phyloP scores from a whole-genome alignment of 2,888 invertebrate genomes.

The Melinaea menophilus region DNA sequence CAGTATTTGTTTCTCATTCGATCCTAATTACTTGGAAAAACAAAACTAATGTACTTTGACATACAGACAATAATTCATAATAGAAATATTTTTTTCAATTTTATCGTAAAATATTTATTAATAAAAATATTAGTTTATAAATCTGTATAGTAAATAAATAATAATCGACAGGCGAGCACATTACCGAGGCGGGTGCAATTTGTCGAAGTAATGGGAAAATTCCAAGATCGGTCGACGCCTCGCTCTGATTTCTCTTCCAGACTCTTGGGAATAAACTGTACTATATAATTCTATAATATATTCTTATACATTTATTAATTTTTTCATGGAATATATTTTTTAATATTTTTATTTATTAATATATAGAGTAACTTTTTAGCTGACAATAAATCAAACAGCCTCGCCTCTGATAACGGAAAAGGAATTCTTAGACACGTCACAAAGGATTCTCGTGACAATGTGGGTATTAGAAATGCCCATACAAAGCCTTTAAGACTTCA shows the following conservation, averaged over 20 bases:
- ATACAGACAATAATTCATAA: neutral
- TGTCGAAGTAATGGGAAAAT: constrained; percentile 73
- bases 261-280: constrained; percentile 3
- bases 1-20: too few relatives aligned
- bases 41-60: too few relatives aligned
- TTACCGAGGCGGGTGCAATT: constrained; percentile 62
- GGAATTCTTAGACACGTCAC: constrained; percentile 41
- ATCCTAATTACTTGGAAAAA: too few relatives aligned
- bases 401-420: constrained; percentile 22
- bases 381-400: constrained; percentile 11
- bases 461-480: constrained; percentile 67
- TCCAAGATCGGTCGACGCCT: constrained; percentile 60
- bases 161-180: constrained; percentile 46
- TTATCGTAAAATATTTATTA: neutral
- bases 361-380: too few relatives aligned
- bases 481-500: constrained; percentile 60
- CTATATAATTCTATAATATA: neutral
- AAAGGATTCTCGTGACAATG: constrained; percentile 43
- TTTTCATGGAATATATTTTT: too few relatives aligned
- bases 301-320: neutral
- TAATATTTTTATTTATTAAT: too few relatives aligned
- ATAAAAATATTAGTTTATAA: constrained; percentile 16
- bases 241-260: constrained; percentile 19
- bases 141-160: constrained; percentile 46
- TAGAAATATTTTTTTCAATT: neutral